Conservation (phyloP, 2,888 invertebrate species). For the Graphium colonna region DNA sequence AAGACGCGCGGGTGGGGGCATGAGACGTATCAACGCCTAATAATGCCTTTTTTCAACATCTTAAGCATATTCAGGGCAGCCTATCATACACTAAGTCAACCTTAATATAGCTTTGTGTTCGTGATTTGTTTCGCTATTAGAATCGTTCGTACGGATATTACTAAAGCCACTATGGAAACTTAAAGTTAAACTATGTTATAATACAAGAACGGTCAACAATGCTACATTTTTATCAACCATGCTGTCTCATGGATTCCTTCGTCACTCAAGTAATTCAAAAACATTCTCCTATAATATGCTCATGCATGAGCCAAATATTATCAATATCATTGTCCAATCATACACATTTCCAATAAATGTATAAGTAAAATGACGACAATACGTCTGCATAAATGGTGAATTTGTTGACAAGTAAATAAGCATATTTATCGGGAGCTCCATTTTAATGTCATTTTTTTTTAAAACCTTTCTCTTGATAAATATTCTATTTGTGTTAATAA, state of each 20-base stretch:
- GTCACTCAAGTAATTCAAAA: constrained; percentile 38
- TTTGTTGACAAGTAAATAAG: too few species aligned
- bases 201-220: constrained; percentile 69
- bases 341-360: constrained; percentile 4
- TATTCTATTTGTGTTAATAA: neutral
- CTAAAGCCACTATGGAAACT: constrained; percentile 62
- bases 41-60: constrained; percentile 43
- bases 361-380: too few species aligned
- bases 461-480: too few species aligned
- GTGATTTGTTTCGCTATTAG: constrained; percentile 30
- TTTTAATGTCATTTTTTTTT: too few species aligned
- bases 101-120: constrained; percentile 41
- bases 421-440: too few species aligned
- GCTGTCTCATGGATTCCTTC: constrained; percentile 52
- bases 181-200: constrained; percentile 63
- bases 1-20: constrained; percentile 43
- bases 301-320: constrained; percentile 22
- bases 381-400: too few species aligned
- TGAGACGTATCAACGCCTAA: constrained; percentile 36
- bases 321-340: neutral
- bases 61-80: constrained; percentile 52
- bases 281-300: constrained; percentile 31
- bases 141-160: constrained; percentile 51
- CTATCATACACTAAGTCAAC: constrained; percentile 46
- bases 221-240: constrained; percentile 56